Base-by-base conservation (phyloP, 2,113 vertebrate species). In the Lepidothrix coronata region DNA sequence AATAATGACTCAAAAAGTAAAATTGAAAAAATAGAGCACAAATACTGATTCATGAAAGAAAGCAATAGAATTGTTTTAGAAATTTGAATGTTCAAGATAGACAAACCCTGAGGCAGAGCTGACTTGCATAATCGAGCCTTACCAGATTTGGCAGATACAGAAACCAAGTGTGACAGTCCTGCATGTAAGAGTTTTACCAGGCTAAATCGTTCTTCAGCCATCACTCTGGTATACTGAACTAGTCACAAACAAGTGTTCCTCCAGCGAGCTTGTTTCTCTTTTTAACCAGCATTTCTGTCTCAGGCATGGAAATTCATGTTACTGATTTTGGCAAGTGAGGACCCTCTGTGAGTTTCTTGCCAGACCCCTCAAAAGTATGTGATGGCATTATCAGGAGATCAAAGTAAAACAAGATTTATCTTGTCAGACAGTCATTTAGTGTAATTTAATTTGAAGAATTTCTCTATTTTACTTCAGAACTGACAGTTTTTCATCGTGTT, bases 51-150 rank as follows among this genome's bases (percentile, higher is more conserved):
- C 59, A 86, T 72, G 48, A 93, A 95, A 96, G 35, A 63, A 96
- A 86, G 48, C 33, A 84, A 93, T 81, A 94, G 79, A 95, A 95
- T 49, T 91, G 78, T 88, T 96, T 75, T 90, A 59, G 82, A 97
- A 92, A 93, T 93, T 65, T 81, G 75, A 88, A 84, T 92, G 83
- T 65, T 94, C 51, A 65, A 48, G 85, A 63, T 19, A 88, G 92
- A 88, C 79, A 90, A 88, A 85, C 88, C 93, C 79, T 68, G 39
- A 78, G 88, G 93, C 95, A 94, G 88, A 72, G 43, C 44, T 92
- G 83, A 86, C 85, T 96, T 81, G 68, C 43, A 37, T 65, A 88
- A 86, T 84, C 3, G 2, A 63, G n/a, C 49, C 48, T 88, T 77
- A 61, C 68, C 49, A 44, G 48, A 62, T 77, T 67, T 94, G 93